A percentile compares a stretch with the other conserved stretches of the same genome.
Evolutionary conservation across 2,797 vertebrate genomes (phyloP).

Genomic region (Spea hammondii): DNA sequence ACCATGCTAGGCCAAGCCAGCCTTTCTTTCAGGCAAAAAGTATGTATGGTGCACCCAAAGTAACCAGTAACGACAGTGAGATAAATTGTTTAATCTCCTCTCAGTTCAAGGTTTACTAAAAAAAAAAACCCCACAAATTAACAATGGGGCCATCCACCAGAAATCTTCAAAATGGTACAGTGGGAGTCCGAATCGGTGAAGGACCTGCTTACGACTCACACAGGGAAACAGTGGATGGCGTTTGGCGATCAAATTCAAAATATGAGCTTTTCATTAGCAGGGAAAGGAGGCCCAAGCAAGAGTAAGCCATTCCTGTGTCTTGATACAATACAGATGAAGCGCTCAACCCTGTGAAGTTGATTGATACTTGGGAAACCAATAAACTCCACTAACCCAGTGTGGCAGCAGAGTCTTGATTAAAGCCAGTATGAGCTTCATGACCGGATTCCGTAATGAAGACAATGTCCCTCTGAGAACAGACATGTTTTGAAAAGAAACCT

Average conservation of each 20-base stretch:
- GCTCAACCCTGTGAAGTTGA: constrained; percentile 45
- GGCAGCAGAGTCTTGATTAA: constrained; percentile 43
- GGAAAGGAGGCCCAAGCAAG: constrained; percentile 12
- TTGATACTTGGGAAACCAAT: constrained; percentile 34
- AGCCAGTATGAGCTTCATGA: constrained; percentile 26
- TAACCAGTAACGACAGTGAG: too few relatives aligned
- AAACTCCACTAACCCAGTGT: constrained; percentile 28
- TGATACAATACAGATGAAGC: constrained; percentile 40
- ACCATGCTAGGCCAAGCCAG: too few relatives aligned
- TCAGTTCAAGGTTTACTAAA: too few relatives aligned
- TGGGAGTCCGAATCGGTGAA: too few relatives aligned
- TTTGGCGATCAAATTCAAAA: constrained; percentile 16
- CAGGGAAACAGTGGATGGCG: neutral
- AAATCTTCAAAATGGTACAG: too few relatives aligned
- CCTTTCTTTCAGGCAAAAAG: too few relatives aligned
- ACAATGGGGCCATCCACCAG: too few relatives aligned
- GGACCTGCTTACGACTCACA: neutral
- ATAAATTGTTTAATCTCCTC: too few relatives aligned
- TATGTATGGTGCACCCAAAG: too few relatives aligned
- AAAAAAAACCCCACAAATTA: too few relatives aligned
- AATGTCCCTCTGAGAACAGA: constrained; percentile 26
- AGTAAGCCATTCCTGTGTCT: neutral
- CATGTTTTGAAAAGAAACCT: constrained; percentile 41
- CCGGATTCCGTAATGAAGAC: constrained; percentile 36
- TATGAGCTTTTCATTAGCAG: constrained; percentile 23